Evolutionary conservation across 2,113 vertebrate species (phyloP).

Genomic region (Cervus canadensis): DNA sequence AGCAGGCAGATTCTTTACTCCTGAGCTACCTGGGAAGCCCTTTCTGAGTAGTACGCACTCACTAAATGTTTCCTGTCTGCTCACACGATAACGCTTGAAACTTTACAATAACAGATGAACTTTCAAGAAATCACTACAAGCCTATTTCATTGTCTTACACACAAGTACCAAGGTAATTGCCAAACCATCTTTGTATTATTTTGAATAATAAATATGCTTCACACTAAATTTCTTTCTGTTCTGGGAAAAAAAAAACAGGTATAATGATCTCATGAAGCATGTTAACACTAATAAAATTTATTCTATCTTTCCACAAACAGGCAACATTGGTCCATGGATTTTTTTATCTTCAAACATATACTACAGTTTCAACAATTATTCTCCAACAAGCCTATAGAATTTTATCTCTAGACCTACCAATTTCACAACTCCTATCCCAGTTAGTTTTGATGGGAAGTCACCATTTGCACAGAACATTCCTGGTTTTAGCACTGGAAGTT

Average conservation of each 20-base stretch:
- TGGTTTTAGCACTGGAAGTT: neutral
- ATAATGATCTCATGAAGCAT: neutral
- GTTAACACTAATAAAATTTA: neutral
- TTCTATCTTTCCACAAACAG: neutral
- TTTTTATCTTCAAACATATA: neutral
- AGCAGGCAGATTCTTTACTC: neutral
- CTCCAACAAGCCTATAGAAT: neutral
- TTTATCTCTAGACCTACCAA: neutral
- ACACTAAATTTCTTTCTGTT: neutral
- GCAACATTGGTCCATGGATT: neutral
- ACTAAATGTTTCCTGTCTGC: neutral
- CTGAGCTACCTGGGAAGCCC: neutral
- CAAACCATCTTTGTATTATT: neutral
- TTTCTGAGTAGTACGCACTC: neutral
- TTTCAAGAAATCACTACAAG: neutral
- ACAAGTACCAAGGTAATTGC: neutral
- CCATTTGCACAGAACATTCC: neutral
- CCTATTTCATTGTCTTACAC: neutral
- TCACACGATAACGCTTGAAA: neutral
- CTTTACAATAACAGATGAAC: neutral
- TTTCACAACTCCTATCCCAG: neutral
- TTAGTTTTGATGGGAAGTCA: neutral
- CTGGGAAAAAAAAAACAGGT: neutral
- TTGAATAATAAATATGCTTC: neutral
- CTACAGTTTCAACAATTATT: neutral